A percentile compares a stretch with the other conserved stretches of the same genome.
Conservation (phyloP, 2,888 invertebrate genomes). For the Ormia ochracea region DNA sequence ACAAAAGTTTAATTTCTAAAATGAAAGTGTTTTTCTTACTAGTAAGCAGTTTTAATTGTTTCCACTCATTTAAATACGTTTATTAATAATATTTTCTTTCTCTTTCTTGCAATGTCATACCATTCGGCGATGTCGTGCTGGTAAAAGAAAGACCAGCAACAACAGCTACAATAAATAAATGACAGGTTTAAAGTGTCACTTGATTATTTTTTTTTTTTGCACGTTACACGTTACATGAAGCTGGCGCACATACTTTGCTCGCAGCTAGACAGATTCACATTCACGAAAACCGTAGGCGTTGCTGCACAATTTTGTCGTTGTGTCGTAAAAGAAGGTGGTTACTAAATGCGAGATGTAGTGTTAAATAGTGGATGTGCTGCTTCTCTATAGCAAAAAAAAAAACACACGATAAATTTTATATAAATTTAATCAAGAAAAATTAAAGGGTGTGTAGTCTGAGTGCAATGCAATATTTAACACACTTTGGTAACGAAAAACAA, state of each 20-base stretch:
- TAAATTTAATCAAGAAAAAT: background rate
- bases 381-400: too few relatives aligned
- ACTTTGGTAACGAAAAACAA: background rate
- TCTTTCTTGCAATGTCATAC: background rate
- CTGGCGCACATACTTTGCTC: background rate
- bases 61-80: conserved; percentile 9
- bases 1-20: background rate
- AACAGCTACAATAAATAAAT: conserved; percentile 9
- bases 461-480: conserved; percentile 10
- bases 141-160: background rate
- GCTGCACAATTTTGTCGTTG: conserved; percentile 4
- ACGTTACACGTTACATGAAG: conserved; percentile 12
- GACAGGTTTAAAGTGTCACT: conserved; percentile 43
- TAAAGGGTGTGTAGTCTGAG: conserved; percentile 25
- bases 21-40: background rate
- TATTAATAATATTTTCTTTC: background rate
- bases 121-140: conserved; percentile 39
- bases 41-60: background rate
- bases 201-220: conserved; percentile 7
- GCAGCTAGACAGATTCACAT: background rate
- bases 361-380: background rate
- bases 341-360: conserved; percentile 5
- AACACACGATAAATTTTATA: conserved; percentile 3
- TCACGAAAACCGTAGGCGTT: conserved; percentile 40
- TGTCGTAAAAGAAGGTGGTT: conserved; percentile 17